Conservation (phyloP, 1,140 invertebrate genomes). For the Drosophila leontia region DNA sequence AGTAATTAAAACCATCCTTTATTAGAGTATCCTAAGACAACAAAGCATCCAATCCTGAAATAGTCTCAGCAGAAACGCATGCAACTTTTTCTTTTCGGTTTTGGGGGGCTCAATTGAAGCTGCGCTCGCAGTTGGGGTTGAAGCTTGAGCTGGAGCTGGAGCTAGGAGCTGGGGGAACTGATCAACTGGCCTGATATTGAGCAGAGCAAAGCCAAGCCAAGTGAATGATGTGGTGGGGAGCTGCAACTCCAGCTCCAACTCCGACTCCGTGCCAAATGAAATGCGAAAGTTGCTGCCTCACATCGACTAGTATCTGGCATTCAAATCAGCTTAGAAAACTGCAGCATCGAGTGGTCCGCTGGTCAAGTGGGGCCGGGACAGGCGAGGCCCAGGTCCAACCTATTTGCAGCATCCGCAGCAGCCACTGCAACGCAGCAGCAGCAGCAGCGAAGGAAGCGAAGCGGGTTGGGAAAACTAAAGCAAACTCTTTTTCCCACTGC, state of each 20-base stretch:
- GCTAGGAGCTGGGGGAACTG: conserved; percentile 38
- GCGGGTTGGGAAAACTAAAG: conserved; percentile 44
- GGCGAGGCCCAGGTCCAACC: conserved; percentile 55
- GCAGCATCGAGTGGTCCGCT: conserved; percentile 35
- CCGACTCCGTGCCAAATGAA: conserved; percentile 58
- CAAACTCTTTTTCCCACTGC: conserved; percentile 42
- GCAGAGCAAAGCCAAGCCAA: conserved; percentile 24
- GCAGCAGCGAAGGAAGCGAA: conserved; percentile 39
- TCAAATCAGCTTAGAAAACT: conserved; percentile 80
- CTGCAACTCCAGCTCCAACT: not conserved
- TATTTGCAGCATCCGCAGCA: conserved; percentile 70
- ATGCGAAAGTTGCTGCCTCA: conserved; percentile 74
- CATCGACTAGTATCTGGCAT: conserved; percentile 68
- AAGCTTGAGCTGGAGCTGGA: conserved; percentile 2
- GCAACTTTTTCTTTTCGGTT: conserved; percentile 74
- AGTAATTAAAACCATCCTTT: not conserved
- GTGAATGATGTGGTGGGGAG: conserved; percentile 64
- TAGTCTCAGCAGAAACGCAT: conserved; percentile 39
- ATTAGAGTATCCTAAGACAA: conserved; percentile 5
- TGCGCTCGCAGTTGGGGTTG: conserved; percentile 1
- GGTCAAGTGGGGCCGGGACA: conserved; percentile 34
- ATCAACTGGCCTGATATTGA: conserved; percentile 74
- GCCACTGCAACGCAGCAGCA: conserved; percentile 22
- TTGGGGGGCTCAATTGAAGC: conserved; percentile 16
- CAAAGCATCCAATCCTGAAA: conserved; percentile 31